phyloP scores from a whole-genome alignment of 1,140 invertebrate species.

The Solenopsis fugax region DNA sequence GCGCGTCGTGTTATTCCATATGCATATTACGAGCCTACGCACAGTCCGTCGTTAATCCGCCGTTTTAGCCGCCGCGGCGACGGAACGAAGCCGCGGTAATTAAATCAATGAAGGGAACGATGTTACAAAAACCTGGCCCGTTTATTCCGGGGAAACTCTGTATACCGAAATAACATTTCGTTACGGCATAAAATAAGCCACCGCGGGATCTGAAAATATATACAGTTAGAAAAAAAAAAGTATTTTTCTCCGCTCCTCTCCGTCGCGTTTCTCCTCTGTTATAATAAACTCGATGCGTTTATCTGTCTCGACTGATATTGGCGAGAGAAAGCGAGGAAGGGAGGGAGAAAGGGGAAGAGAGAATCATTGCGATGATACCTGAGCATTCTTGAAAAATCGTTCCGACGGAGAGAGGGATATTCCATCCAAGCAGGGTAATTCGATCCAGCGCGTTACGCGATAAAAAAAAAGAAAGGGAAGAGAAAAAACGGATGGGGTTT shows the following conservation, averaged over 20 bases:
- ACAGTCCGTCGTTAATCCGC: constrained; percentile 24
- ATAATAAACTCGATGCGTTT: constrained; percentile 27
- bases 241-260: neutral
- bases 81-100: constrained; percentile 33
- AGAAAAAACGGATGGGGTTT: neutral
- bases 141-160: neutral
- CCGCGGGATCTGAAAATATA: constrained; percentile 27
- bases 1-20: constrained; percentile 26
- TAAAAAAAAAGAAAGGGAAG: neutral
- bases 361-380: constrained; percentile 19
- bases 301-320: neutral
- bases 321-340: too few relatives aligned
- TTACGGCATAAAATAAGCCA: constrained; percentile 18
- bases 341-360: neutral
- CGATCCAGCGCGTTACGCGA: constrained; percentile 22
- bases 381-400: constrained; percentile 47
- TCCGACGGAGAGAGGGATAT: constrained; percentile 25
- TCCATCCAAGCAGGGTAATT: constrained; percentile 19
- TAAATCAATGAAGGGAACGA: constrained; percentile 40
- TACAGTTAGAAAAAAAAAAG: neutral
- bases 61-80: neutral
- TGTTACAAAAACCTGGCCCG: constrained; percentile 25
- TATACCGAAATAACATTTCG: constrained; percentile 37
- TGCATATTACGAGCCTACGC: constrained; percentile 13
- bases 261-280: neutral